A percentile compares a stretch with the other conserved stretches of the same genome.
Evolutionary conservation across 2,797 vertebrate species (phyloP).

Genomic region (Semaprochilodus insignis): DNA sequence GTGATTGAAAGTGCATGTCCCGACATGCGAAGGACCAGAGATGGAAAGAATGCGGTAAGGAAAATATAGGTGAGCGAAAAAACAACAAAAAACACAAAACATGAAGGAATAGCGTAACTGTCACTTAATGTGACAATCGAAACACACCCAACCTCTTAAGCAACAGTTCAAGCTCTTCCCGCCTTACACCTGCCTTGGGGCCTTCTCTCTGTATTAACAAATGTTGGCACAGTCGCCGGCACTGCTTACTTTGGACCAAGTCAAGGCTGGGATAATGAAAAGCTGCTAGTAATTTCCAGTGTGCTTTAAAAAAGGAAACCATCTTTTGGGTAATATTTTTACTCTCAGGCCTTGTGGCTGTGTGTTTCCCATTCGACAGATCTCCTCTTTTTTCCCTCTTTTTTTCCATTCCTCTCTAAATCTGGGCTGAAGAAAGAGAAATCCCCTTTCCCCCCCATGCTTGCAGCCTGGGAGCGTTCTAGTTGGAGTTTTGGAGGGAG

Average conservation of each 20-base stretch:
- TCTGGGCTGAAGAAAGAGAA: conserved; percentile 39
- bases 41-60: background rate
- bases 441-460: conserved; percentile 28
- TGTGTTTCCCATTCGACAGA: conserved; percentile 34
- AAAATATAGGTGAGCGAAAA: background rate
- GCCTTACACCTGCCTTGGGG: conserved; percentile 44
- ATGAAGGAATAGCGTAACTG: background rate
- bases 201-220: conserved; percentile 35
- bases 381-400: conserved; percentile 35
- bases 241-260: conserved; percentile 16
- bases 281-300: conserved; percentile 30
- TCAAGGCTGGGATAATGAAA: conserved; percentile 35
- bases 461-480: conserved; percentile 45
- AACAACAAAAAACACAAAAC: background rate
- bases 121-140: conserved; percentile 5
- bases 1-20: background rate
- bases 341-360: conserved; percentile 9
- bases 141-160: conserved; percentile 1
- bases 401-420: conserved; percentile 22
- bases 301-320: conserved; percentile 40
- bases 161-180: background rate
- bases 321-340: conserved; percentile 41
- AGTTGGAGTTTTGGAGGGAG: conserved; percentile 22
- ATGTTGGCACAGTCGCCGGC: conserved; percentile 24
- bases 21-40: background rate